A percentile compares a stretch with the other conserved stretches of the same genome.
Evolutionary conservation across 2,113 vertebrate species (phyloP).

Genomic region (Mormoops blainvillei): DNA sequence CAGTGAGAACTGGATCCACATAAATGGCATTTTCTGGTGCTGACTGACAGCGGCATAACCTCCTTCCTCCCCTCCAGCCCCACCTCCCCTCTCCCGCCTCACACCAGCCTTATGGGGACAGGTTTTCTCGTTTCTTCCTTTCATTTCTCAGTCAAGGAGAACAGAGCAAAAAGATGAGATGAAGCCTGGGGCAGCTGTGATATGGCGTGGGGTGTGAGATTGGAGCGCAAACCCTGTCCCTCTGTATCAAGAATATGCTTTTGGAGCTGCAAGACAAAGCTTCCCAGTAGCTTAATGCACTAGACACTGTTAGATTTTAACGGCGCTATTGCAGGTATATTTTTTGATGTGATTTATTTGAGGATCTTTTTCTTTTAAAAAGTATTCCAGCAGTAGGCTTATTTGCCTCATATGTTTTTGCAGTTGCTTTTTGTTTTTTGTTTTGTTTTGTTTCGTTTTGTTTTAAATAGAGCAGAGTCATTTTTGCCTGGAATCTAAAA

Average conservation of each 20-base stretch:
- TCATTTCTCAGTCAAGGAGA: conserved; percentile 53
- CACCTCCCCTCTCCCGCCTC: not conserved
- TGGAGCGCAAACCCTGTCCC: conserved; percentile 39
- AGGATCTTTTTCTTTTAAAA: not conserved
- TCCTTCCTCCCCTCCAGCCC: not conserved
- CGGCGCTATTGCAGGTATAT: not conserved
- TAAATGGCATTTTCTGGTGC: conserved; percentile 67
- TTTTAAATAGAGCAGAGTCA: not conserved
- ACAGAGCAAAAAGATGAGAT: conserved; percentile 53
- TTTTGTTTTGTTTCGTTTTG: not conserved
- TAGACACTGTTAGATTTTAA: not conserved
- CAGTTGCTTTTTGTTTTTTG: too few species aligned
- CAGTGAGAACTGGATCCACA: conserved; percentile 43
- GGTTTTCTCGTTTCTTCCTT: conserved; percentile 65
- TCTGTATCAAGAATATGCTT: conserved; percentile 26
- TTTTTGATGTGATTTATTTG: not conserved
- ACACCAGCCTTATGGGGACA: not conserved
- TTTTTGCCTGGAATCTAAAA: not conserved
- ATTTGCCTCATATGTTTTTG: not conserved
- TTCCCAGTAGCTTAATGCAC: not conserved
- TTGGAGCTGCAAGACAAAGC: conserved; percentile 17
- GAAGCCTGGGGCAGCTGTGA: conserved; percentile 53
- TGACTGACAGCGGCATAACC: conserved; percentile 47
- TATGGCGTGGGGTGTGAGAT: conserved; percentile 30
- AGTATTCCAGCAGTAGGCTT: not conserved